Evolutionary conservation across 2,797 vertebrate genomes (phyloP).

Genomic region (Lophius americanus): DNA sequence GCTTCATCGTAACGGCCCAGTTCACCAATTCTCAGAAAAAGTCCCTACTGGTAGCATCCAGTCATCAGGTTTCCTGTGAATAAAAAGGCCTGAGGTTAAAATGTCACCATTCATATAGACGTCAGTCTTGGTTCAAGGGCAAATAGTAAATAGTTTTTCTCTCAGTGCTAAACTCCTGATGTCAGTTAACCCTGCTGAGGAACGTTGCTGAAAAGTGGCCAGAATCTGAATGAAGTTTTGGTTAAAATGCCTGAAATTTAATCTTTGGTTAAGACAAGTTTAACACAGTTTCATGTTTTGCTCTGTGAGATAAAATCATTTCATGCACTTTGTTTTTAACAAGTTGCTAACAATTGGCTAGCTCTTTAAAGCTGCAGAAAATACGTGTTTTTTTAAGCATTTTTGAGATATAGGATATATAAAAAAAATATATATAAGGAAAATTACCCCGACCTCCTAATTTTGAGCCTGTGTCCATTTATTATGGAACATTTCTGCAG

Average conservation of each 20-base stretch:
- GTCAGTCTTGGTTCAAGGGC: slow-evolving; percentile 25
- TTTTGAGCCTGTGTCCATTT: not conserved
- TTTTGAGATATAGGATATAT: too few relatives aligned
- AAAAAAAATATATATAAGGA: too few relatives aligned
- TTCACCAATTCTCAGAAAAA: slow-evolving; percentile 17
- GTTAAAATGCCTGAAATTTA: slow-evolving; percentile 39
- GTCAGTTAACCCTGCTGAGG: slow-evolving; percentile 35
- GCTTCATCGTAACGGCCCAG: slow-evolving; percentile 17
- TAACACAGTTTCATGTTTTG: slow-evolving; percentile 44
- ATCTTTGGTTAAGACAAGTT: slow-evolving; percentile 57
- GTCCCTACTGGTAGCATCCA: slow-evolving; percentile 59
- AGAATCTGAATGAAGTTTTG: slow-evolving; percentile 45
- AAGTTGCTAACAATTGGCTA: not conserved
- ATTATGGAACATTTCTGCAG: not conserved
- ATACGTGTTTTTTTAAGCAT: too few relatives aligned
- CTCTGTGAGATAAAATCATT: slow-evolving; percentile 60
- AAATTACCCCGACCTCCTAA: not conserved
- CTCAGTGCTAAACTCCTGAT: slow-evolving; percentile 23
- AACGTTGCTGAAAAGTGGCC: slow-evolving; percentile 24
- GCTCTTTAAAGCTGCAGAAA: not conserved
- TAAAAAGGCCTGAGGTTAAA: slow-evolving; percentile 54
- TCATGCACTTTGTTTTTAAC: not conserved
- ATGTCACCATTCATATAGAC: slow-evolving; percentile 17
- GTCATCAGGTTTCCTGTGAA: slow-evolving; percentile 46
- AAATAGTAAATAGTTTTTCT: slow-evolving; percentile 26